Evolutionary conservation across 92 coral and sea anemone genomes (phyloP).

Genomic region (Palythoa grandis): DNA sequence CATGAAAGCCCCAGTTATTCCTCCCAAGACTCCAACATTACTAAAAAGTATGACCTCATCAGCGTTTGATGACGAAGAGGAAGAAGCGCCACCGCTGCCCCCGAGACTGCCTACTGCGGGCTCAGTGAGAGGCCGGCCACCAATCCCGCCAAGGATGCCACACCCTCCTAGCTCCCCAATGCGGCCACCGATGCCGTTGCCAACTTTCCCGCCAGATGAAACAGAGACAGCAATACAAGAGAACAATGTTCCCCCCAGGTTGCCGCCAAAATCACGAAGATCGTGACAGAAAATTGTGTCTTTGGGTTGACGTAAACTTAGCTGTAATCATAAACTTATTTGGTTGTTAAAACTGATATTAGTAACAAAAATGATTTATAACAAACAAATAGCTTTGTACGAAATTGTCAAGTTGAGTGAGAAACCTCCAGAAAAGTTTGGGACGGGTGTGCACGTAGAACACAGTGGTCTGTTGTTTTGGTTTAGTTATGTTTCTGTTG

Average conservation of each 20-base stretch:
- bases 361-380: slow-evolving; percentile 8
- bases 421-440: not conserved
- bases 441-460: not conserved
- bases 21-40: slow-evolving; percentile 46
- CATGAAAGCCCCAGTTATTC: slow-evolving; percentile 31
- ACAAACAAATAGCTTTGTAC: not conserved
- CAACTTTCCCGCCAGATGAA: not conserved
- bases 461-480: not conserved
- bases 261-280: slow-evolving; percentile 34
- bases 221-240: slow-evolving; percentile 2
- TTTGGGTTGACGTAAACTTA: not conserved
- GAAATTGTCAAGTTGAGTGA: slow-evolving; percentile 16
- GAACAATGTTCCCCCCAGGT: slow-evolving; percentile 39
- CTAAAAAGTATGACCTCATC: slow-evolving; percentile 19
- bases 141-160: slow-evolving; percentile 76
- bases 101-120: slow-evolving; percentile 67
- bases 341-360: slow-evolving; percentile 10
- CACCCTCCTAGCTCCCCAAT: slow-evolving; percentile 35
- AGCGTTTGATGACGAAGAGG: slow-evolving; percentile 53
- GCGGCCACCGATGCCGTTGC: slow-evolving; percentile 45
- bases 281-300: not conserved
- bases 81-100: slow-evolving; percentile 77
- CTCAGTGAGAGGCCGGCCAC: slow-evolving; percentile 63
- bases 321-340: slow-evolving; percentile 14
- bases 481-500: not conserved